Evolutionary conservation across 2,888 invertebrate species (phyloP).

Genomic region (Seladonia tumulorum): DNA sequence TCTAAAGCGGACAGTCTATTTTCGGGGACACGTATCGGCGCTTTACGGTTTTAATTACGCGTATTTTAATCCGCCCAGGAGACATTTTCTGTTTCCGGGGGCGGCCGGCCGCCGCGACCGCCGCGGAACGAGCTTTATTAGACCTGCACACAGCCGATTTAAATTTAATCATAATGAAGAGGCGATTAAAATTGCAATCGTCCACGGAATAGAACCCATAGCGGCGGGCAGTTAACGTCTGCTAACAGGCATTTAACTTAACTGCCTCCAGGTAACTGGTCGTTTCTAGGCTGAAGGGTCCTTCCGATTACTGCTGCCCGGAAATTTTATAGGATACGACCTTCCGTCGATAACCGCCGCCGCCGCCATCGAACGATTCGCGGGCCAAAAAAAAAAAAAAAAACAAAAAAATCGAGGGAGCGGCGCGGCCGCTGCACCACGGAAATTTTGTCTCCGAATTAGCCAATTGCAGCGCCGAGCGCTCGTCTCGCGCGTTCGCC

Average conservation of each 20-base stretch:
- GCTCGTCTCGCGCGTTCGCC: constrained; percentile 12
- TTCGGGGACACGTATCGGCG: constrained; percentile 76
- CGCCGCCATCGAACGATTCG: constrained; percentile 23
- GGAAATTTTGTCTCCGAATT: constrained; percentile 30
- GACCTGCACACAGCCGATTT: constrained; percentile 78
- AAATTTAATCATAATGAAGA: constrained; percentile 83
- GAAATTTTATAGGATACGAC: constrained; percentile 81
- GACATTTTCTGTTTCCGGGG: constrained; percentile 75
- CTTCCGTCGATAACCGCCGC: constrained; percentile 68
- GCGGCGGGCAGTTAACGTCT: constrained; percentile 82
- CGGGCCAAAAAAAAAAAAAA: constrained; percentile 5
- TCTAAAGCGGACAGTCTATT: constrained; percentile 77
- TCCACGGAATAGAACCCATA: constrained; percentile 76
- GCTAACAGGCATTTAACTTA: constrained; percentile 84
- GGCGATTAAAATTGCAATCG: constrained; percentile 83
- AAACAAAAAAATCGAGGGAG: background rate
- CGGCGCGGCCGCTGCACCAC: background rate
- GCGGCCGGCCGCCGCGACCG: constrained; percentile 14
- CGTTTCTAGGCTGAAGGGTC: constrained; percentile 83
- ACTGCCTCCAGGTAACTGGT: constrained; percentile 83
- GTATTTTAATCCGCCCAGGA: constrained; percentile 78
- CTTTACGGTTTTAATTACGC: constrained; percentile 81
- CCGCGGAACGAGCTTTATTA: constrained; percentile 77
- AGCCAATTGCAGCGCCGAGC: constrained; percentile 9
- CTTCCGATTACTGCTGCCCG: constrained; percentile 81